These are phyloP conservation scores for Drosophila takahashii DNA, from an alignment of 1,140 invertebrate species.

Conservation along the genomic window DNA sequence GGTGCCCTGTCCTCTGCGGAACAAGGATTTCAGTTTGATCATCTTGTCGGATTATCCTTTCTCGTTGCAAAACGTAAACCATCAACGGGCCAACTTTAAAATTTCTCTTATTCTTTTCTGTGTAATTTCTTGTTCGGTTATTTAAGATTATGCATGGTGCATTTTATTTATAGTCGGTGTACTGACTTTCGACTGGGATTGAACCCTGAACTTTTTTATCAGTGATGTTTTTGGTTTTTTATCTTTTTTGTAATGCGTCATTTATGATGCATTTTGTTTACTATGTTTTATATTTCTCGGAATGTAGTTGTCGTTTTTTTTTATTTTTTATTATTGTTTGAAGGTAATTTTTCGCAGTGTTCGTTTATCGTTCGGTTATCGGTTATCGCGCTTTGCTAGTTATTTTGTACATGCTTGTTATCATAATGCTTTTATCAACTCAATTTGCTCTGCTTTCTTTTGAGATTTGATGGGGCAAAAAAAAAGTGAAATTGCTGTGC, in stretches of 20 bases:
- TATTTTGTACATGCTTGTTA: slow-evolving; percentile 45
- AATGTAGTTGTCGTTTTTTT: slow-evolving; percentile 5
- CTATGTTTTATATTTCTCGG: neutral
- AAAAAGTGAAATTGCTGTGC: slow-evolving; percentile 60
- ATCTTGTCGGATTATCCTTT: slow-evolving; percentile 82
- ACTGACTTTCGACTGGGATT: no score
- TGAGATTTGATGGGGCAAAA: slow-evolving; percentile 29
- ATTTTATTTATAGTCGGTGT: no score
- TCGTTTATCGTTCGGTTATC: slow-evolving; percentile 15
- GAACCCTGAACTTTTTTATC: no score
- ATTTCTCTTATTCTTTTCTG: neutral
- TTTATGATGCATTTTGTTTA: neutral
- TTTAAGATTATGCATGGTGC: neutral
- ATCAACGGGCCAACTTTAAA: slow-evolving; percentile 47
- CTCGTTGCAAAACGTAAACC: slow-evolving; percentile 60
- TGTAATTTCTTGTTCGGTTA: neutral
- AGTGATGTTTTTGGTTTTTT: neutral
- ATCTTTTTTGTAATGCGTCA: neutral
- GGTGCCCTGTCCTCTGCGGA: slow-evolving; percentile 89
- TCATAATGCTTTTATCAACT: slow-evolving; percentile 37
- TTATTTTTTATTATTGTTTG: neutral
- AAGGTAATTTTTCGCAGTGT: neutral
- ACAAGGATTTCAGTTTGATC: slow-evolving; percentile 93
- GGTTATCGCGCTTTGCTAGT: slow-evolving; percentile 25
- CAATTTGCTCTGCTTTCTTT: slow-evolving; percentile 42